These are phyloP conservation scores for Erpetoichthys calabaricus DNA, from an alignment of 2,797 vertebrate species.

Conservation along the genomic window DNA sequence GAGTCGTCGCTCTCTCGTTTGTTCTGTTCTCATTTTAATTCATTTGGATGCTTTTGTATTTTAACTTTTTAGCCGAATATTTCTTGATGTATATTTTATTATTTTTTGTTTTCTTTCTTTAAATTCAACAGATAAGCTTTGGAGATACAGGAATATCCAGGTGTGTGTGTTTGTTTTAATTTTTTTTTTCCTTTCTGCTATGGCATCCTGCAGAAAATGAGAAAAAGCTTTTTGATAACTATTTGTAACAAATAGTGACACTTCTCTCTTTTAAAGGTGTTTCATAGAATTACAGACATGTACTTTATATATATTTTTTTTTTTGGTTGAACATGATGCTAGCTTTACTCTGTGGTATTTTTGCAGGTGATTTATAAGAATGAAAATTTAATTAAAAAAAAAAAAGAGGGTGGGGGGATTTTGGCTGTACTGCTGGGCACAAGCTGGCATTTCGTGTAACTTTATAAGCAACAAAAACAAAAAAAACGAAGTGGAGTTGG, in stretches of 20 bases:
- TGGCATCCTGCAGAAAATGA: slow-evolving; percentile 51
- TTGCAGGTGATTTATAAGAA: slow-evolving; percentile 55
- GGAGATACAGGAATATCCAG: slow-evolving; percentile 47
- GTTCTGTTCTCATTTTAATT: slow-evolving; percentile 54
- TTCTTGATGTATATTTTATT: slow-evolving; percentile 84
- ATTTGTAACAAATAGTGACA: slow-evolving; percentile 73
- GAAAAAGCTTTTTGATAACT: slow-evolving; percentile 62
- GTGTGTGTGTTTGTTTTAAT: slow-evolving; percentile 18
- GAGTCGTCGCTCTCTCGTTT: not conserved
- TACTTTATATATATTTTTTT: slow-evolving; percentile 35
- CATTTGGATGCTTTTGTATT: slow-evolving; percentile 75
- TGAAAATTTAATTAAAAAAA: too few relatives aligned
- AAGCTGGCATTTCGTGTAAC: not conserved
- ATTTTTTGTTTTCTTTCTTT: slow-evolving; percentile 45
- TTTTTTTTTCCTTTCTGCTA: slow-evolving; percentile 45
- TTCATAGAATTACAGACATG: slow-evolving; percentile 59
- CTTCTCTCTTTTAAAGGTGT: slow-evolving; percentile 64
- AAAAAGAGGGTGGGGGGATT: not conserved
- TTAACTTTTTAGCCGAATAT: slow-evolving; percentile 61
- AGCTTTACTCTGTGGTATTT: slow-evolving; percentile 55
- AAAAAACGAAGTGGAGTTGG: not conserved
- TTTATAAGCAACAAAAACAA: not conserved
- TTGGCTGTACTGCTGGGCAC: not conserved
- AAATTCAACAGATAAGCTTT: slow-evolving; percentile 53
- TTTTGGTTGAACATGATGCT: slow-evolving; percentile 37